Base-by-base conservation (phyloP, 92 coral and sea anemone genomes). In the Phenganax subtilis region DNA sequence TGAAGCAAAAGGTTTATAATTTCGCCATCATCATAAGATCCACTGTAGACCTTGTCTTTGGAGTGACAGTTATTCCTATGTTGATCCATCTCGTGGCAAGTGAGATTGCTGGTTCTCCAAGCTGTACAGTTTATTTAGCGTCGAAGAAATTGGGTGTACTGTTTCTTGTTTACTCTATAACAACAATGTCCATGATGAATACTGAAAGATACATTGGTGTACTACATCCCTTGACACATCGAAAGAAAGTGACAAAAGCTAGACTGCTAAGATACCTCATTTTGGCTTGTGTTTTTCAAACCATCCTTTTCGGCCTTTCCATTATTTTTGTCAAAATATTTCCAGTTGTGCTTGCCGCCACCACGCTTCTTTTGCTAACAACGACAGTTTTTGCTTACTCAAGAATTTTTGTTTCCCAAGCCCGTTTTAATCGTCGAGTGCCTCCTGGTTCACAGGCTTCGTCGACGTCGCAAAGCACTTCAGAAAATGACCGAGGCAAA, bases 241-340 rank as follows among this genome's bases (percentile, higher is more conserved):
- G 70, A 17, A 64, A 25, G 10, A 64, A 64, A 25, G 20, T 64
- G 10, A 64, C 70, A 25, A 64, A 64, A 64, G 29, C 16, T 3
- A 12, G 10, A 64, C 70, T 64, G 15, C 27, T 64, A 29, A 15
- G 10, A 25, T 64, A 64, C 28, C 17, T 20, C 8, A 14, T 20
- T 9, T 64, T 15, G 2, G 70, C 30, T 25, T 9, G 17, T 29
- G 29, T 64, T 64, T 20, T 64, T 64, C 27, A 14, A 20, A 64
- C 70, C 27, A 20, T 64, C 25, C 70, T 64, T 14, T 64, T 64
- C 27, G 70, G 25, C 10, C 70, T 64, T 64, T 64, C 70, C 70
- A 14, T 64, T 0, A 64, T 64, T 25, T 14, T 14, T 9, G 70
- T 64, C 27, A 14, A 64, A 14, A 20, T 64, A 14, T 1, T 64